Base-by-base conservation (phyloP, 2,888 invertebrate species). In the Sipunculus nudus region DNA sequence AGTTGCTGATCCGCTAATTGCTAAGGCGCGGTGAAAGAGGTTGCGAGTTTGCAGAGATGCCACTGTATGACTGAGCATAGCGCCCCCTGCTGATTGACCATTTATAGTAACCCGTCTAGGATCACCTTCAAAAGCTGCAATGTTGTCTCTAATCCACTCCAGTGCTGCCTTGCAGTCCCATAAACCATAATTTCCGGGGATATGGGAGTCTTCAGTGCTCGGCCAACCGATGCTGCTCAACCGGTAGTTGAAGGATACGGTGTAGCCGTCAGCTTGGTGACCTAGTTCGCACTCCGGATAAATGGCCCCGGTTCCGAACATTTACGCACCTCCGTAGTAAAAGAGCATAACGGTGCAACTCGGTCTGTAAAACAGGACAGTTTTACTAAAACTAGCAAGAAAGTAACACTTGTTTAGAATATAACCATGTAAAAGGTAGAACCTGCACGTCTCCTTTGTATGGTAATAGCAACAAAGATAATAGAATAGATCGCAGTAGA, bases 311-410 rank as follows among this genome's bases (percentile, higher is more conserved):
- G 64, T 59, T 4, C 68, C 68, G 21, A 65, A 1, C 13, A 62
- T 2, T 41, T 59, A 68, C 6, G 53, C 67, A 8, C 68, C 68
- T 6, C 68, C 68, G 41, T 61, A 61, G 13, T 46, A 28, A n/a
- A 32, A 68, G 5, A 68, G 41, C 59, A 68, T 67, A 31, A 68
- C 68, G 0, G 68, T 62, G 19, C n/a, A n/a, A n/a, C n/a, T n/a
- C n/a, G n/a, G n/a, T n/a, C n/a, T n/a, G n/a, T n/a, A n/a, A n/a
- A n/a, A n/a, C n/a, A n/a, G 13, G n/a, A 38, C n/a, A 13, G 38
- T 38, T 38, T 38, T 38, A n/a, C n/a, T n/a, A n/a, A n/a, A n/a
- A n/a, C n/a, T n/a, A n/a, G n/a, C n/a, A n/a, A n/a, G n/a, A n/a
- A n/a, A n/a, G n/a, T n/a, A n/a, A n/a, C n/a, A n/a, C n/a, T n/a